Conservation (phyloP, 92 coral and sea anemone species). For the Ricordea florida region DNA sequence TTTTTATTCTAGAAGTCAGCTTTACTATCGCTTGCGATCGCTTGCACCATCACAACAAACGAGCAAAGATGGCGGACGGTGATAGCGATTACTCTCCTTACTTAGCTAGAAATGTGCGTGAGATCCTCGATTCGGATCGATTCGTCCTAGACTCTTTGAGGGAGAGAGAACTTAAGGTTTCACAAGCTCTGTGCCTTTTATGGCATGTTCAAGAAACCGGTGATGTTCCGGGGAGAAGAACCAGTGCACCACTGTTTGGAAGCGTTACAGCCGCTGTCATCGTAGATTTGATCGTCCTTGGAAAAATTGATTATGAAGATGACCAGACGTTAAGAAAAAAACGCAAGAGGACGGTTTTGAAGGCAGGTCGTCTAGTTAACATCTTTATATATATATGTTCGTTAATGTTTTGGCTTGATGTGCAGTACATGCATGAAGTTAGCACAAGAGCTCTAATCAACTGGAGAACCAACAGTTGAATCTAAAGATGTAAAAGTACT, state of each 20-base stretch:
- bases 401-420: too few species aligned
- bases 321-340: conserved; percentile 1
- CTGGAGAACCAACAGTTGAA: too few species aligned
- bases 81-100: conserved; percentile 1
- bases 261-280: conserved; percentile 62
- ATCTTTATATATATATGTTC: too few species aligned
- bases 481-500: too few species aligned
- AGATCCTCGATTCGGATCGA: conserved; percentile 59
- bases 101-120: conserved; percentile 33
- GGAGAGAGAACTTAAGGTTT: conserved; percentile 39
- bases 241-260: conserved; percentile 41
- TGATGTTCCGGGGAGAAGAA: conserved; percentile 62
- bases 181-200: conserved; percentile 76
- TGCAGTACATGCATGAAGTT: too few species aligned
- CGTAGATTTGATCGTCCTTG: conserved; percentile 53
- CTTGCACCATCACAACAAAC: not conserved
- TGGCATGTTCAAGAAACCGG: conserved; percentile 83
- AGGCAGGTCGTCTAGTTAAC: not conserved
- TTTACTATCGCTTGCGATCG: too few species aligned
- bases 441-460: too few species aligned
- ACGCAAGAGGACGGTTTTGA: not conserved
- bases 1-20: not conserved
- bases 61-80: conserved; percentile 2
- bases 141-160: conserved; percentile 59
- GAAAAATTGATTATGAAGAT: conserved; percentile 55